Percentiles rank a stretch among this genome's conserved stretches.
phyloP scores from a whole-genome alignment of 2,888 invertebrate genomes.

The Hipparchia semele region DNA sequence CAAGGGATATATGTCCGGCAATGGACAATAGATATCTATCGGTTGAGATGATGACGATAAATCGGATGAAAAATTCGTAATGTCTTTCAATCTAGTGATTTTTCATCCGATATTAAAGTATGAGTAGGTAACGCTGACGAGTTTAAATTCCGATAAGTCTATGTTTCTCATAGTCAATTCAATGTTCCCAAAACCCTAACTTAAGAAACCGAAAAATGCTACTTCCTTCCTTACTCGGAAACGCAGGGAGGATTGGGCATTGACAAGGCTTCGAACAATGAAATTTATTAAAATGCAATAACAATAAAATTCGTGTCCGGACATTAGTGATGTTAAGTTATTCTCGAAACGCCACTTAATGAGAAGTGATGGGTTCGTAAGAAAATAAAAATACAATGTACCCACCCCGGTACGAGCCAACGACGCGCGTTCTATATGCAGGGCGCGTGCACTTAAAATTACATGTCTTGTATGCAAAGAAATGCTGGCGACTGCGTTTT shows the following conservation, averaged over 20 bases:
- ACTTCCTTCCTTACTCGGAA: slow-evolving; percentile 79
- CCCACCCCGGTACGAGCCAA: slow-evolving; percentile 63
- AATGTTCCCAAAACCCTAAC: slow-evolving; percentile 23
- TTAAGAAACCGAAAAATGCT: slow-evolving; percentile 54
- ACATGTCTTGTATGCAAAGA: slow-evolving; percentile 77
- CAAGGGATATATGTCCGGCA: too few species aligned
- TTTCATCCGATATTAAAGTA: too few species aligned
- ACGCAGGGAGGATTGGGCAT: slow-evolving; percentile 54
- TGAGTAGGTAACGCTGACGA: too few species aligned
- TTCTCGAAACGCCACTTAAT: slow-evolving; percentile 82
- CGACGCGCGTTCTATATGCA: slow-evolving; percentile 70
- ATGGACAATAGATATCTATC: too few species aligned
- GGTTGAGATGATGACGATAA: too few species aligned
- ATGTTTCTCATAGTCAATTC: slow-evolving; percentile 18
- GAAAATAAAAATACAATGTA: slow-evolving; percentile 79
- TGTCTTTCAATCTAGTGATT: too few species aligned
- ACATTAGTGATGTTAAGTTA: slow-evolving; percentile 81
- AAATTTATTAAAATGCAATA: slow-evolving; percentile 82
- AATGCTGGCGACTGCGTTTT: slow-evolving; percentile 58
- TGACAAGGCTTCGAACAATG: slow-evolving; percentile 70
- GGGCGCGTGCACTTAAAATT: slow-evolving; percentile 68
- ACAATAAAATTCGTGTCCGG: slow-evolving; percentile 82
- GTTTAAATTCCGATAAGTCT: background rate
- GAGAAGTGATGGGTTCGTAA: slow-evolving; percentile 83
- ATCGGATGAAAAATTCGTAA: too few species aligned